These are phyloP conservation scores for Chrysolina haemoptera DNA, from an alignment of 2,888 invertebrate species.

Conservation along the genomic window DNA sequence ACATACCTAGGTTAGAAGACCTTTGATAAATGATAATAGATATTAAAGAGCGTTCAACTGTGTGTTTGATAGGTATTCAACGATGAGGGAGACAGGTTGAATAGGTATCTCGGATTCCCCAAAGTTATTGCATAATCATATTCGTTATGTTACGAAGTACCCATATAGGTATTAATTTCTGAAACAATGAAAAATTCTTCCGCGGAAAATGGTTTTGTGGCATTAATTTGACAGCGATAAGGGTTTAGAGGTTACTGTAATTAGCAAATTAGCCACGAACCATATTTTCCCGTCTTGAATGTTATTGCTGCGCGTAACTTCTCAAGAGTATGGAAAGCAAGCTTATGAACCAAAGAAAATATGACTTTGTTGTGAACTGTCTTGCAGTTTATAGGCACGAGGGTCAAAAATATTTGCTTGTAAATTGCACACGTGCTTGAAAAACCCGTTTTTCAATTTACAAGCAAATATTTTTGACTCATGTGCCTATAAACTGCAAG, in stretches of 20 bases:
- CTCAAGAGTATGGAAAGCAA: not conserved
- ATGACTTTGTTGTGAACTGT: too few relatives aligned
- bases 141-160: constrained; percentile 1
- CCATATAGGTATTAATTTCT: not conserved
- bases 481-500: too few relatives aligned
- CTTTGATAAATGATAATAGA: constrained; percentile 42
- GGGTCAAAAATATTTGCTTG: too few relatives aligned
- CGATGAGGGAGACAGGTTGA: not conserved
- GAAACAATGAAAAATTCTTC: not conserved
- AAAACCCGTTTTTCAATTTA: too few relatives aligned
- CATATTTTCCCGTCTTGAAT: not conserved
- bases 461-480: too few relatives aligned
- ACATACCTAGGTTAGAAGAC: constrained; percentile 63
- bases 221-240: not conserved
- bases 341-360: too few relatives aligned
- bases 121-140: not conserved
- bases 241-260: constrained; percentile 15
- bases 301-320: not conserved
- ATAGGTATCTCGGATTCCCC: not conserved
- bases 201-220: not conserved
- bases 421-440: too few relatives aligned
- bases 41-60: constrained; percentile 39
- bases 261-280: not conserved
- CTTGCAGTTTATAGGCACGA: too few relatives aligned
- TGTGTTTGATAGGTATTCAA: constrained; percentile 31